Evolutionary conservation across 2,797 vertebrate species (phyloP).

Genomic region (Sebastes dallii): DNA sequence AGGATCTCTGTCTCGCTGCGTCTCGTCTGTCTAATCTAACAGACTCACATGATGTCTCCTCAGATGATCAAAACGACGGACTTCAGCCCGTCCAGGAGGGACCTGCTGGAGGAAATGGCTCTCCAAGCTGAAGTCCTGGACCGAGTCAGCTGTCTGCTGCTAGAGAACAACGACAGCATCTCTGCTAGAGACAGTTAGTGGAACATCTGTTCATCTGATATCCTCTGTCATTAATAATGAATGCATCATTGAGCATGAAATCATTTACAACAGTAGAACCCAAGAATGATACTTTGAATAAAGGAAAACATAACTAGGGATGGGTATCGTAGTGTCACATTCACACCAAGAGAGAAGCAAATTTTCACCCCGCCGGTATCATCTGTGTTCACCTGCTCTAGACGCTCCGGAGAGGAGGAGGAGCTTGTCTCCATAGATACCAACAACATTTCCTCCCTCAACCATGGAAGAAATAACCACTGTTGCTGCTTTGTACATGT

Average conservation of each 20-base stretch:
- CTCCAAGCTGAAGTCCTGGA: constrained; percentile 77
- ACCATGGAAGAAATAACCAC: no score
- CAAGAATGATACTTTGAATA: no score
- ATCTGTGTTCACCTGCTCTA: no score
- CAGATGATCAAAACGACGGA: constrained; percentile 67
- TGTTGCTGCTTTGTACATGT: no score
- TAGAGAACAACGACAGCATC: constrained; percentile 69
- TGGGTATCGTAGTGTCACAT: no score
- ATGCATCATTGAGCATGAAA: neutral
- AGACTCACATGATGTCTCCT: neutral
- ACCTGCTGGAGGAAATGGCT: constrained; percentile 77
- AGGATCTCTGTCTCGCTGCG: neutral
- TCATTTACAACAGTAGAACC: neutral
- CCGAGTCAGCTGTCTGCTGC: constrained; percentile 67
- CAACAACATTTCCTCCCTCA: no score
- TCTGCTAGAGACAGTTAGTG: constrained; percentile 71
- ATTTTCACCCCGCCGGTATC: no score
- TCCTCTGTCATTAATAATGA: neutral
- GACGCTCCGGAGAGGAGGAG: no score
- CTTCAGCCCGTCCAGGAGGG: constrained; percentile 57
- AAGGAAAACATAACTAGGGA: no score
- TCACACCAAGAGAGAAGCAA: no score
- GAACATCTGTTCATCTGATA: neutral
- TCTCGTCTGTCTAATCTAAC: neutral
- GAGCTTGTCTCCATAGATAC: no score